These are phyloP conservation scores for Pluvialis apricaria DNA, from an alignment of 2,113 vertebrate genomes.

Conservation along the genomic window DNA sequence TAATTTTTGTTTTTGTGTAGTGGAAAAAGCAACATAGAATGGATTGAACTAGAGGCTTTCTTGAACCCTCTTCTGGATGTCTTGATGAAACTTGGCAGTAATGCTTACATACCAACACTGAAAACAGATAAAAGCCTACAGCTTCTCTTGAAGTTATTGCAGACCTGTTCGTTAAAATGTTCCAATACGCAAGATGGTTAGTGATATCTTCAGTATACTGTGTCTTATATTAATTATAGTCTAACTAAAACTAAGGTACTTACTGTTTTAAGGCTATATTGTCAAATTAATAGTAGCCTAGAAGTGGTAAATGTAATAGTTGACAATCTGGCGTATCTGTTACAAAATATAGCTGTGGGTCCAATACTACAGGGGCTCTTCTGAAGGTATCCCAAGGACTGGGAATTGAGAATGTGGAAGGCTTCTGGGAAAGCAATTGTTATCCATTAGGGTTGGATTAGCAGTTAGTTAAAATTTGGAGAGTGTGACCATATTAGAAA, in stretches of 20 bases:
- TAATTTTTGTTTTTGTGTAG: conserved; percentile 68
- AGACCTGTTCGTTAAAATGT: conserved; percentile 67
- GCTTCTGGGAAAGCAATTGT: background rate
- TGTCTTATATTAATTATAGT: conserved; percentile 15
- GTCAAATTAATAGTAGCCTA: background rate
- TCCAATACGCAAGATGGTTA: conserved; percentile 66
- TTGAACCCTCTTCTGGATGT: conserved; percentile 86
- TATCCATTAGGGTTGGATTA: background rate
- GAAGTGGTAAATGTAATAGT: background rate
- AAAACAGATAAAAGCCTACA: conserved; percentile 92
- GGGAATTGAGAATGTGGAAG: background rate
- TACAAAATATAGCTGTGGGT: background rate
- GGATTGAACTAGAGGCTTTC: conserved; percentile 73
- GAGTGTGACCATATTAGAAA: background rate
- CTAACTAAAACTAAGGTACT: background rate
- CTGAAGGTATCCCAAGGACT: background rate
- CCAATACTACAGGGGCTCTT: background rate
- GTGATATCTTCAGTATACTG: conserved; percentile 60
- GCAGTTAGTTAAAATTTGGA: background rate
- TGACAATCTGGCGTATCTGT: background rate
- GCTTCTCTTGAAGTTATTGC: conserved; percentile 82
- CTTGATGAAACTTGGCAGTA: conserved; percentile 84
- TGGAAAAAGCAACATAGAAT: conserved; percentile 60
- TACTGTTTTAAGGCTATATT: background rate
- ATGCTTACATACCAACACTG: conserved; percentile 84